Evolutionary conservation across 92 coral and sea anemone genomes (phyloP).

Genomic region (Epizoanthus fatuus): DNA sequence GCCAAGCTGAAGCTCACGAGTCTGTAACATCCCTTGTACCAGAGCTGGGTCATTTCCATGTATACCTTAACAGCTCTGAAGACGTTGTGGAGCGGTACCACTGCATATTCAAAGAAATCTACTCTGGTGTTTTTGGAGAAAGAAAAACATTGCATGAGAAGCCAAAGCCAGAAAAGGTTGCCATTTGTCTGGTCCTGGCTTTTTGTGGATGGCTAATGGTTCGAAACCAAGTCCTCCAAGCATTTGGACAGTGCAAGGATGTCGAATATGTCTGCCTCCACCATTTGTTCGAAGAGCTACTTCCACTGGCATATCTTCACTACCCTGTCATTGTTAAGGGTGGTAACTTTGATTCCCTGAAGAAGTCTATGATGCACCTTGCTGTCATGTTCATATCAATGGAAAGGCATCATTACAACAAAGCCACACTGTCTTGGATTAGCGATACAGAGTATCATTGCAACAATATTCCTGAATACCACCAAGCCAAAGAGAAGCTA

Average conservation of each 20-base stretch:
- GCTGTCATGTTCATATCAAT: conserved; percentile 63
- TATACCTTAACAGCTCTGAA: conserved; percentile 61
- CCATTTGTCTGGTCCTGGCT: conserved; percentile 61
- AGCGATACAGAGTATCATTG: conserved; percentile 65
- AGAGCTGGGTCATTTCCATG: conserved; percentile 74
- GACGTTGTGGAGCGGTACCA: conserved; percentile 66
- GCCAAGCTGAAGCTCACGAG: conserved; percentile 6
- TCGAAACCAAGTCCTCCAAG: conserved; percentile 25
- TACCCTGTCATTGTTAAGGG: conserved; percentile 78
- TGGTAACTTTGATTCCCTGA: conserved; percentile 52
- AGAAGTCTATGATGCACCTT: conserved; percentile 57
- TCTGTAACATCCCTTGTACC: conserved; percentile 46
- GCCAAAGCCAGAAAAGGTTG: conserved; percentile 66
- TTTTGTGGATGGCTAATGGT: conserved; percentile 69
- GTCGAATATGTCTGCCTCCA: conserved; percentile 42
- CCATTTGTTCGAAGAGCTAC: conserved; percentile 72
- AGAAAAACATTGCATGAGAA: conserved; percentile 9
- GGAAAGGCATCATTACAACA: background rate
- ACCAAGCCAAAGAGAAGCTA: conserved; percentile 42
- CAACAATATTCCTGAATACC: conserved; percentile 47
- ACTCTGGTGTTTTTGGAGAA: conserved; percentile 54
- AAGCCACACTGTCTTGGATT: conserved; percentile 71
- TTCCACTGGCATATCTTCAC: conserved; percentile 60
- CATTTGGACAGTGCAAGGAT: conserved; percentile 56
- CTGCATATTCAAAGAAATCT: conserved; percentile 48